Conservation (phyloP, 1,140 invertebrate genomes). For the Cotesia vestalis region DNA sequence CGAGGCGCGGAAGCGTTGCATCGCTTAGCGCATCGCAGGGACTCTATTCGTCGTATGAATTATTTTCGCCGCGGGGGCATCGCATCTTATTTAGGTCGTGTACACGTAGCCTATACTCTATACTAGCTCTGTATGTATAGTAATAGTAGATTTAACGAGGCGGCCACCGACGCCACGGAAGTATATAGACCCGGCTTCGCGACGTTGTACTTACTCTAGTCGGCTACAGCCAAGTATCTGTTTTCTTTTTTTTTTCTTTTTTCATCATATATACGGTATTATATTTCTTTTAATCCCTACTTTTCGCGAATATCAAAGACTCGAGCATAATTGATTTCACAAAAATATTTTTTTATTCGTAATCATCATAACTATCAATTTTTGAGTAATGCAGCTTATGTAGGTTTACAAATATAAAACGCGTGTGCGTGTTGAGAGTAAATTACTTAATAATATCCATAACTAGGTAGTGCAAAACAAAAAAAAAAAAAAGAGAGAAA, state of each 20-base stretch:
- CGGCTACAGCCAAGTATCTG: conserved; percentile 31
- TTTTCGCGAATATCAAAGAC: no score
- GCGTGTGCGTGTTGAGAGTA: conserved; percentile 41
- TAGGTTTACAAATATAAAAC: conserved; percentile 8
- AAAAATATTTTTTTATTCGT: conserved; percentile 1
- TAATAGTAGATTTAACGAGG: conserved; percentile 47
- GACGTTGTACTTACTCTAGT: conserved; percentile 40
- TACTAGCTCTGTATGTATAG: conserved; percentile 21
- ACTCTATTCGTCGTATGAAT: conserved; percentile 56
- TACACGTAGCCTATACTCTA: conserved; percentile 57
- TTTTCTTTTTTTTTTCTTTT: conserved; percentile 8
- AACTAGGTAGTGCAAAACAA: conserved; percentile 43
- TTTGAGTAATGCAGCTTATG: background rate
- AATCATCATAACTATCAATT: background rate
- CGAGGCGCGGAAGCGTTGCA: conserved; percentile 35
- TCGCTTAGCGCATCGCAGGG: conserved; percentile 41
- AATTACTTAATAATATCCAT: conserved; percentile 63
- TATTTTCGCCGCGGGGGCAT: conserved; percentile 67
- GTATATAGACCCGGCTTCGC: conserved; percentile 44
- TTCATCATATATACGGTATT: conserved; percentile 3
- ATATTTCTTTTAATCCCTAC: background rate
- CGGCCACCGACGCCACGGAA: conserved; percentile 42
- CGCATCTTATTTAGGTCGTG: conserved; percentile 68
- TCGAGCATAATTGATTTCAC: background rate
- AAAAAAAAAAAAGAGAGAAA: conserved; percentile 39